A percentile compares a stretch with the other conserved stretches of the same genome.
phyloP scores from a whole-genome alignment of 1,140 invertebrate species.

The Drosophila eugracilis region DNA sequence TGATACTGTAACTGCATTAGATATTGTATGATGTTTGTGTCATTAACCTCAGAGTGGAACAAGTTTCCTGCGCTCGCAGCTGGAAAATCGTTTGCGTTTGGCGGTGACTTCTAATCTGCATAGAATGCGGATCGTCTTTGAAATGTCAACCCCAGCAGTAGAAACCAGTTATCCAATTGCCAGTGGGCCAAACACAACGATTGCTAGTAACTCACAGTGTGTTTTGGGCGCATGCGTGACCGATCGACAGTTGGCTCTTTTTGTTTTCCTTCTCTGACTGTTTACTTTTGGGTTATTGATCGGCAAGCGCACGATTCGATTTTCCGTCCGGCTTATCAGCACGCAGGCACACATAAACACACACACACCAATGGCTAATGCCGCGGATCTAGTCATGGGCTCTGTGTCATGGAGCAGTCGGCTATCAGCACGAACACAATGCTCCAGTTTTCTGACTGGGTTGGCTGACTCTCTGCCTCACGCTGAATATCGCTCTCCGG shows the following conservation, averaged over 20 bases:
- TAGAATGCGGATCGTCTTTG: slow-evolving; percentile 52
- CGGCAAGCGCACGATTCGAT: slow-evolving; percentile 34
- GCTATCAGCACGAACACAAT: slow-evolving; percentile 37
- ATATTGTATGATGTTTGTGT: slow-evolving; percentile 25
- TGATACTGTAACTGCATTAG: slow-evolving; percentile 28
- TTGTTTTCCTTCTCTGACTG: slow-evolving; percentile 15
- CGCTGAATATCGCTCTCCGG: slow-evolving; percentile 9
- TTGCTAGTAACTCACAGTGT: slow-evolving; percentile 7
- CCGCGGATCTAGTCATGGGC: slow-evolving; percentile 11
- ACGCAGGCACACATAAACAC: slow-evolving; percentile 9
- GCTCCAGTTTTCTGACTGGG: slow-evolving; percentile 34
- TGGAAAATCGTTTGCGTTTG: slow-evolving; percentile 30
- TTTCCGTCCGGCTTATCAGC: slow-evolving; percentile 42
- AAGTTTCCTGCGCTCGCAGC: slow-evolving; percentile 28
- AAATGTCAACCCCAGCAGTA: slow-evolving; percentile 30
- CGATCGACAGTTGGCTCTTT: slow-evolving; percentile 22
- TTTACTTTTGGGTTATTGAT: slow-evolving; percentile 48
- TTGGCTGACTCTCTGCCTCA: slow-evolving; percentile 13
- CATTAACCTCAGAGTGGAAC: slow-evolving; percentile 55
- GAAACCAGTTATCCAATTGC: slow-evolving; percentile 25
- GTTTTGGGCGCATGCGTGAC: slow-evolving; percentile 37
- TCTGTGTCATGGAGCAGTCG: slow-evolving; percentile 45
- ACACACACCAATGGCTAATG: background rate
- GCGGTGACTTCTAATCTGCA: slow-evolving; percentile 41
- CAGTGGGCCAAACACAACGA: slow-evolving; percentile 21